Base-by-base conservation (phyloP, 1,140 invertebrate genomes). In the Sogatella furcifera region DNA sequence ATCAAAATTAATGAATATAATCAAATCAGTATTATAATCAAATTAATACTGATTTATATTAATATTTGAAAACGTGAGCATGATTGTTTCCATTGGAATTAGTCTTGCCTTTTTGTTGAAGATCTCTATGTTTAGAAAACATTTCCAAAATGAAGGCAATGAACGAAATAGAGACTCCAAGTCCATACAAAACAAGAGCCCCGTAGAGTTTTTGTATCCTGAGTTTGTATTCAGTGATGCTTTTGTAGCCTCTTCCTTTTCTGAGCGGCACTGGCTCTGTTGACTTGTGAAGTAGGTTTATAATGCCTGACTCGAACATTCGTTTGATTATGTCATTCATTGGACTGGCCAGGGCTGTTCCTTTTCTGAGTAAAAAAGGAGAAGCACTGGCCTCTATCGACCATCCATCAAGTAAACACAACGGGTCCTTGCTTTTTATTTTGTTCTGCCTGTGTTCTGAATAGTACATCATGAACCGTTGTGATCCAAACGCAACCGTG, bases 401-500 rank as follows among this genome's bases (percentile, higher is more conserved):
- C 14, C 54, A 55, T 2, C 38, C 28, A 4, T 17, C 22, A 4
- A 55, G 10, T 10, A 17, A 17, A 55, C 54, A 55, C 22, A 55
- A 38, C 2, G 28, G 22, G 11, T 55, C 54, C 38, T 10, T 55
- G 31, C 14, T 55, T 19, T 24, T 31, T 38, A 31, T 34, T 19
- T 55, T 55, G 22, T 55, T 55, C n/a, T 31, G 5, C n/a, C 31
- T 55, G 19, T 31, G 10, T 19, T 19, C 54, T 34, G 54, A 55
- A 55, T 55, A 55, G 19, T 55, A 38, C n/a, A 15, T 28, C 54
- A 55, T 15, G 19, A 38, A 55, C 38, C 54, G 31, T n/a, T 55
- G 28, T 31, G 28, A 28, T 2, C 28, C 28, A 15, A 55, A 55
- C 31, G 31, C 28, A 34, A 34, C 54, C 5, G 54, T 55, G 11